A percentile compares a stretch with the other conserved stretches of the same genome.
Conservation (phyloP, 2,888 invertebrate genomes). For the Microplitis manilae region DNA sequence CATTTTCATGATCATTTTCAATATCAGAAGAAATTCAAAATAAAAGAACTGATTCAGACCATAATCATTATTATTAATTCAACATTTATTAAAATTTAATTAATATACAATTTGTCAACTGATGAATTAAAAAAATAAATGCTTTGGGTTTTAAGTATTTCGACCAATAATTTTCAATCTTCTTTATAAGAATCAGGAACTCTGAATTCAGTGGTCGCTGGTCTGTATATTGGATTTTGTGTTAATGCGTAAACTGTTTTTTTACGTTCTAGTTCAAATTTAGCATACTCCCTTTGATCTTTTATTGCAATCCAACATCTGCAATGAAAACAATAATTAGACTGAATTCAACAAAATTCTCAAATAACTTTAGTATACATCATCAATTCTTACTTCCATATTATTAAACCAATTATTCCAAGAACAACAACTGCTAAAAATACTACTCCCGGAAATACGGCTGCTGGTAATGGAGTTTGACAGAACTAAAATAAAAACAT, state of each 20-base stretch:
- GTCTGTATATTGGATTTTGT: slow-evolving; percentile 78
- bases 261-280: slow-evolving; percentile 54
- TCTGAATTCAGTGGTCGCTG: slow-evolving; percentile 75
- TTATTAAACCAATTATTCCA: slow-evolving; percentile 56
- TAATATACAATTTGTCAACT: background rate
- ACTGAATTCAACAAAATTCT: background rate
- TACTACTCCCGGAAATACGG: slow-evolving; percentile 51
- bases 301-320: slow-evolving; percentile 56
- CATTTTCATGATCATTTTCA: too few species aligned
- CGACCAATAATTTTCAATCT: slow-evolving; percentile 47
- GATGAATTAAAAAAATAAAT: background rate
- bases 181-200: slow-evolving; percentile 71
- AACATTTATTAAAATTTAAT: too few species aligned
- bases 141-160: slow-evolving; percentile 12
- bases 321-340: slow-evolving; percentile 19
- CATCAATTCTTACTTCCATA: slow-evolving; percentile 60
- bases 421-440: slow-evolving; percentile 50
- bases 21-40: too few species aligned
- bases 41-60: too few species aligned
- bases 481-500: slow-evolving; percentile 51
- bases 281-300: slow-evolving; percentile 57
- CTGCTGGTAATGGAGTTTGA: slow-evolving; percentile 54
- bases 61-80: too few species aligned
- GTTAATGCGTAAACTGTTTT: slow-evolving; percentile 55
- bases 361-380: background rate